Conservation (phyloP, 2,888 invertebrate species). For the Agriopis leucophaearia region DNA sequence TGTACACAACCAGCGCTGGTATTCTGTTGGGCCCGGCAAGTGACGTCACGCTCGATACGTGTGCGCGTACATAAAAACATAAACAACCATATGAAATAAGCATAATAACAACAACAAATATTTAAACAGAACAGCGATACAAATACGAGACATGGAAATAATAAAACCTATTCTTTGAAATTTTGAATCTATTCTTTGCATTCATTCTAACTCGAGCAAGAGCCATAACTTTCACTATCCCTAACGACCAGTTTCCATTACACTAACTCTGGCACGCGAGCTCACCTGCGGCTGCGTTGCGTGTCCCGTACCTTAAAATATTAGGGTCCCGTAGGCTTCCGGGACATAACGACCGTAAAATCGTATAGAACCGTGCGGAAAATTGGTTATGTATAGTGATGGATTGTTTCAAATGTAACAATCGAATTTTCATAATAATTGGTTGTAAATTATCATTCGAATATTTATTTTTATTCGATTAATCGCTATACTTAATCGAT, state of each 20-base stretch:
- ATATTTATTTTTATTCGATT: background rate
- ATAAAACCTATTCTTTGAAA: too few relatives aligned
- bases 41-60: too few relatives aligned
- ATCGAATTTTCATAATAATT: background rate
- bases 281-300: conserved; percentile 34
- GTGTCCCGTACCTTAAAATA: conserved; percentile 27
- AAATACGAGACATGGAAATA: too few relatives aligned
- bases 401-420: conserved; percentile 11
- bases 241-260: conserved; percentile 29
- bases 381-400: conserved; percentile 27
- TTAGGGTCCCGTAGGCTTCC: conserved; percentile 31
- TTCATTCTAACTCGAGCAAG: background rate
- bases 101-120: too few relatives aligned
- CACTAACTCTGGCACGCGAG: conserved; percentile 25
- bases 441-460: background rate
- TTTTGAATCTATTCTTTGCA: background rate
- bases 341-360: conserved; percentile 37
- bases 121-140: too few relatives aligned
- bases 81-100: too few relatives aligned
- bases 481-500: background rate
- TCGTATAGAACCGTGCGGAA: conserved; percentile 34
- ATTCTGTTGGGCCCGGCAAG: too few relatives aligned
- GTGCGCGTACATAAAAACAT: too few relatives aligned
- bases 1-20: too few relatives aligned
- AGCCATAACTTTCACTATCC: conserved; percentile 9